phyloP scores from a whole-genome alignment of 2,797 vertebrate species.

The Rallus crepitans region DNA sequence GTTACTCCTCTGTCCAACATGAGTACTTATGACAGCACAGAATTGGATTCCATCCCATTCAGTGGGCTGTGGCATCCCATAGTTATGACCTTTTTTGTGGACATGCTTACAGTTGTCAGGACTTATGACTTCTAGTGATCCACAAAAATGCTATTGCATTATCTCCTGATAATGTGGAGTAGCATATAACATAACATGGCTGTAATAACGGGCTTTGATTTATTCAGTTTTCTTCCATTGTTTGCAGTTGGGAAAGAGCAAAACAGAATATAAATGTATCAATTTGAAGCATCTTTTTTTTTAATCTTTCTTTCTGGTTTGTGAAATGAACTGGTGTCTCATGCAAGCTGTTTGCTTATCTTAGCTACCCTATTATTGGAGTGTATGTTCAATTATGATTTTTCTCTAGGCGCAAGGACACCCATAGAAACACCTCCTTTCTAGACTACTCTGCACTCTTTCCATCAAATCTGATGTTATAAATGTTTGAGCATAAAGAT shows the following conservation, averaged over 20 bases:
- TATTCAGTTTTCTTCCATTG: neutral
- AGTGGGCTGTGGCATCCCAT: neutral
- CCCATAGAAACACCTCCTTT: constrained; percentile 24
- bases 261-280: constrained; percentile 23
- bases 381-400: neutral
- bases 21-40: neutral
- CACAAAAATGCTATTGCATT: constrained; percentile 25
- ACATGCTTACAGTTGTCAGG: neutral
- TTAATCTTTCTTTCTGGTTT: neutral
- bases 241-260: neutral
- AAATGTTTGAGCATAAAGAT: constrained; percentile 56
- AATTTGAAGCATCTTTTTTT: neutral
- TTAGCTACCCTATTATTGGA: constrained; percentile 1
- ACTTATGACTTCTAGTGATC: constrained; percentile 14
- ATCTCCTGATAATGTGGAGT: constrained; percentile 12
- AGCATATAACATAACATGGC: neutral
- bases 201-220: constrained; percentile 33
- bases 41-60: constrained; percentile 12
- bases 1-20: neutral
- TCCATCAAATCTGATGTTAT: constrained; percentile 57
- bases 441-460: neutral
- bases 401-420: constrained; percentile 16
- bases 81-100: constrained; percentile 29
- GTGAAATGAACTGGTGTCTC: neutral
- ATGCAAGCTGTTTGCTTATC: neutral